These are phyloP conservation scores for Urocyon cinereoargenteus DNA, from an alignment of 2,797 vertebrate genomes.

Conservation along the genomic window DNA sequence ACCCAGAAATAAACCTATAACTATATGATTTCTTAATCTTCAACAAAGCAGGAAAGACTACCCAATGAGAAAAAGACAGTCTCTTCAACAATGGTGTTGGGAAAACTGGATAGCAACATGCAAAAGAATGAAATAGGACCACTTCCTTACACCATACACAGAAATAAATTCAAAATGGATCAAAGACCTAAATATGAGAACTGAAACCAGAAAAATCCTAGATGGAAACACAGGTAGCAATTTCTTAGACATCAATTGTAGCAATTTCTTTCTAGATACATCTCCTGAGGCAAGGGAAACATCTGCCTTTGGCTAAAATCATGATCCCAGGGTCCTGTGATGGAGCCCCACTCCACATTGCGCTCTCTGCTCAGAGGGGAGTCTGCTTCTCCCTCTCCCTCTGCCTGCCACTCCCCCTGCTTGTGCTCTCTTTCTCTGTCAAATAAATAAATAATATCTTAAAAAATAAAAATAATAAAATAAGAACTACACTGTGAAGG, in stretches of 20 bases:
- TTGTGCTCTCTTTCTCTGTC: too few species aligned
- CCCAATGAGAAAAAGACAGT: not conserved
- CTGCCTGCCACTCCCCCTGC: too few species aligned
- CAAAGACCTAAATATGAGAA: not conserved
- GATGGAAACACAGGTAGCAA: not conserved
- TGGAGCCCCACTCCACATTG: too few species aligned
- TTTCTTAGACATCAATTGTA: not conserved
- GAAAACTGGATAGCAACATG: not conserved
- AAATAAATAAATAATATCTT: too few species aligned
- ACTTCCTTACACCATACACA: not conserved
- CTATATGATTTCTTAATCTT: not conserved
- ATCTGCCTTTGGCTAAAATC: too few species aligned
- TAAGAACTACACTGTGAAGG: not conserved
- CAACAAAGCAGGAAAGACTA: not conserved
- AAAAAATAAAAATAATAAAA: too few species aligned
- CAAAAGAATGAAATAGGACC: not conserved
- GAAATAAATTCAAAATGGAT: not conserved
- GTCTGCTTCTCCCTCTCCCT: too few species aligned
- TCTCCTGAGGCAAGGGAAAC: not conserved
- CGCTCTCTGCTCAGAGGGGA: too few species aligned
- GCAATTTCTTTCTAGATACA: not conserved
- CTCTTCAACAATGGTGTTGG: not conserved
- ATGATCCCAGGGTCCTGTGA: too few species aligned
- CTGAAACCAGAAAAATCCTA: not conserved
- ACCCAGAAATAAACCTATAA: not conserved